A percentile compares a stretch with the other conserved stretches of the same genome.
These are phyloP conservation scores for Drosophila carrolli DNA, from an alignment of 1,140 invertebrate genomes.

Conservation along the genomic window DNA sequence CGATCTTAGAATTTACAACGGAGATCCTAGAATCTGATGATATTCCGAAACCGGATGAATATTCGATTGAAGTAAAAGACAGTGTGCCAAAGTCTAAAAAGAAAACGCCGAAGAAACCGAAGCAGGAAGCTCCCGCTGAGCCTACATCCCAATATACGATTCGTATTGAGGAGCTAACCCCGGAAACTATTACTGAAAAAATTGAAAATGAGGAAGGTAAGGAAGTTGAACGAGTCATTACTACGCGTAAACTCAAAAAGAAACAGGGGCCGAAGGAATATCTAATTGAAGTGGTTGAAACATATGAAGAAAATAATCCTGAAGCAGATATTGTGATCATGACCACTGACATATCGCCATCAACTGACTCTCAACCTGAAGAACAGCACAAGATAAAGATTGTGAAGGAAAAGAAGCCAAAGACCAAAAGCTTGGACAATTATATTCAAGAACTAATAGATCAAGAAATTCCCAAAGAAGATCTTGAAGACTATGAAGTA, in stretches of 20 bases:
- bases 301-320: conserved; percentile 78
- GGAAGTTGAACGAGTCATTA: conserved; percentile 62
- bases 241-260: conserved; percentile 73
- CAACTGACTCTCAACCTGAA: conserved; percentile 53
- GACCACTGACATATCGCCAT: conserved; percentile 78
- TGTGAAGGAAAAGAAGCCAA: conserved; percentile 60
- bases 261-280: conserved; percentile 66
- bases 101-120: conserved; percentile 54
- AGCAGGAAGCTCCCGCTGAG: background rate
- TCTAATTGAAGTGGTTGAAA: conserved; percentile 72
- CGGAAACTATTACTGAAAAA: conserved; percentile 67
- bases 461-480: conserved; percentile 68
- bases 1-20: background rate
- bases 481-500: conserved; percentile 58
- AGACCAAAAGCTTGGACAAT: conserved; percentile 61
- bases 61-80: conserved; percentile 43
- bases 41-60: conserved; percentile 23
- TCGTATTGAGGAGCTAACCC: conserved; percentile 76
- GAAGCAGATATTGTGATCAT: conserved; percentile 62
- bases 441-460: conserved; percentile 67
- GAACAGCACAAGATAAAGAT: conserved; percentile 68
- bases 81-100: conserved; percentile 50
- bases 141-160: conserved; percentile 55
- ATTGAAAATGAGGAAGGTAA: conserved; percentile 80
- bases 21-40: conserved; percentile 39